Evolutionary conservation across 1,140 invertebrate species (phyloP).

Genomic region (Muscidifurax raptorellus): DNA sequence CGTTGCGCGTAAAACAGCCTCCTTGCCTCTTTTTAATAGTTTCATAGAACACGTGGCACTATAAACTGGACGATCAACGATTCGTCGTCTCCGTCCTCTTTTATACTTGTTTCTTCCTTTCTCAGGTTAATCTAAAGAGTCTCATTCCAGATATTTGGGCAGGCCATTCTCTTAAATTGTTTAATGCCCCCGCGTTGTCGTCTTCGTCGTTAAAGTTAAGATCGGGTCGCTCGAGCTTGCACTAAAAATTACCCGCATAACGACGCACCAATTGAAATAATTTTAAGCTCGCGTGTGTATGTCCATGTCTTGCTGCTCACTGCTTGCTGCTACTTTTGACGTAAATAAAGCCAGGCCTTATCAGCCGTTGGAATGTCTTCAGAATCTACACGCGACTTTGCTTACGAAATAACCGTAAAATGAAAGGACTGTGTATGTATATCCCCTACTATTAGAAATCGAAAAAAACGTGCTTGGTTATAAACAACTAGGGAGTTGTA

Average conservation of each 20-base stretch:
- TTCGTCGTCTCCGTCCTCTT: not conserved
- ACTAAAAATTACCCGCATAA: slow-evolving; percentile 36
- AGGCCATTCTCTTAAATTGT: slow-evolving; percentile 23
- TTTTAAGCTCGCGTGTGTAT: slow-evolving; percentile 43
- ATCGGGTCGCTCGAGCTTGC: not conserved
- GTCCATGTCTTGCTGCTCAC: not conserved
- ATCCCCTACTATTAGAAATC: not conserved
- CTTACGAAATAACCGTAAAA: slow-evolving; percentile 59
- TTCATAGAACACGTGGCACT: slow-evolving; percentile 34
- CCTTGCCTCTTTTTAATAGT: slow-evolving; percentile 44
- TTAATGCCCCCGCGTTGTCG: not conserved
- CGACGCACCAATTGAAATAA: slow-evolving; percentile 46
- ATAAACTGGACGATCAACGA: slow-evolving; percentile 13
- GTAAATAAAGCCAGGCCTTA: slow-evolving; percentile 56
- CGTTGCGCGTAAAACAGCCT: slow-evolving; percentile 40
- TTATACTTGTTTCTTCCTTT: not conserved
- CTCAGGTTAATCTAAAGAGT: slow-evolving; percentile 33
- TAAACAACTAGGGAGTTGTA: not conserved
- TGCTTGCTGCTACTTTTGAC: slow-evolving; percentile 11
- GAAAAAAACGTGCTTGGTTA: not conserved
- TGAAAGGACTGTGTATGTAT: slow-evolving; percentile 38
- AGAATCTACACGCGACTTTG: slow-evolving; percentile 56
- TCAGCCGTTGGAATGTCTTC: slow-evolving; percentile 55
- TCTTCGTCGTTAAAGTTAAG: slow-evolving; percentile 7
- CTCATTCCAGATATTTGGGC: not conserved